phyloP scores from a whole-genome alignment of 2,113 vertebrate species.

The Pedetes capensis region DNA sequence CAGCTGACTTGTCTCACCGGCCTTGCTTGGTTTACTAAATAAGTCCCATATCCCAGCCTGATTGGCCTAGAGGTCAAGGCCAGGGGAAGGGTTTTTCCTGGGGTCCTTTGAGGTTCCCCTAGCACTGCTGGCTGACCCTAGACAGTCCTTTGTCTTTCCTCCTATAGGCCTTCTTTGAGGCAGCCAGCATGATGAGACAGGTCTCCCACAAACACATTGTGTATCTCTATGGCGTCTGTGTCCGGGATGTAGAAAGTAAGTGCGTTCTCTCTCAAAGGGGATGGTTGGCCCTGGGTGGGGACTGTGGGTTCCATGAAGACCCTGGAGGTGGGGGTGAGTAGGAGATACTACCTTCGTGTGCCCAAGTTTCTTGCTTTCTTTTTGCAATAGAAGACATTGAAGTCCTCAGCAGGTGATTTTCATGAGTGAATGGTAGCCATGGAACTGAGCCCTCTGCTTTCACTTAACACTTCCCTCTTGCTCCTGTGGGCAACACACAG shows the following conservation, averaged over 20 bases:
- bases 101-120: background rate
- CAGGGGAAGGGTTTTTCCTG: background rate
- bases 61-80: background rate
- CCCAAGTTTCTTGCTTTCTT: background rate
- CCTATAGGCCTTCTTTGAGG: constrained; percentile 95
- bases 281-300: background rate
- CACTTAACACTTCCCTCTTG: background rate
- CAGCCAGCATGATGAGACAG: constrained; percentile 97
- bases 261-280: background rate
- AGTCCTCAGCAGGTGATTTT: background rate
- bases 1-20: background rate
- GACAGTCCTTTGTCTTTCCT: background rate
- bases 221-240: constrained; percentile 95
- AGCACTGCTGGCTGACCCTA: background rate
- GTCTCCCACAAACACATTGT: constrained; percentile 98
- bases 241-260: constrained; percentile 96
- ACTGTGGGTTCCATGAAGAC: accelerated
- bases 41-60: background rate
- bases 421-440: background rate
- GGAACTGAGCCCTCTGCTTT: background rate
- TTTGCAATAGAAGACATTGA: background rate
- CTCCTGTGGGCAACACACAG: background rate
- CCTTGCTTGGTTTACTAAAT: background rate
- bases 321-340: no score
- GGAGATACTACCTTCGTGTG: background rate